Evolutionary conservation across 2,113 vertebrate species (phyloP), one percentile per base, ranked within the genome.

Genomic region (Geococcyx californianus): DNA sequence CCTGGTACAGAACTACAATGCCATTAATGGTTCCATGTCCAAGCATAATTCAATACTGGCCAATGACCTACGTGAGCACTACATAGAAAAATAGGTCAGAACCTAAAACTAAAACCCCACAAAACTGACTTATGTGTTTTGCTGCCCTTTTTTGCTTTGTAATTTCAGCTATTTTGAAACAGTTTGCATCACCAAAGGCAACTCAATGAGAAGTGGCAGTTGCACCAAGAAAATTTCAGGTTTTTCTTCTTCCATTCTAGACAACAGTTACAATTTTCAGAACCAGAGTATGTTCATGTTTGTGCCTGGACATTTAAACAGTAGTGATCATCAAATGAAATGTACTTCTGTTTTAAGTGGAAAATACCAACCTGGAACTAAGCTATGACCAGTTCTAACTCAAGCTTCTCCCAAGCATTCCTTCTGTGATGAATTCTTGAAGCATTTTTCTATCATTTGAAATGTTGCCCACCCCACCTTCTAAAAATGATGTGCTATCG

Each of bases 1-100:
- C 33, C 76, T 97, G 89, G 93, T 64, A 92, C 18, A 95, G 79
- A 96, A 93, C 59, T 84, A 96, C 42, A 94, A 83, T 79, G 60
- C 74, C 74, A 94, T 64, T 81, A 94, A 86, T 25, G 76, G 89
- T 95, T 88, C 94, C 13, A 73, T 81, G 97, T 96, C 94, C 70
- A 94, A 95, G 96, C 68, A 80, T 60, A 86, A 94, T 72, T 94
- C 90, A 84, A 87, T 63, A 81, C 79, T 94, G 70, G 80, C 76
- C 88, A 96, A 89, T 42, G 81, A 84, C 64, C n/a, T 90, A 52
- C 4, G 84, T 94, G 89, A 67, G 79, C 10, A 79, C 64, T 74
- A 82, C 49, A 87, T 3, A 90, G 80, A 95, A 96, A 95, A 97
- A 81, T 33, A 74, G 28, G 15, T 90, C 75, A 93, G 89, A 97